Percentiles rank a stretch among this genome's conserved stretches.
Conservation (phyloP, 1,140 invertebrate genomes). For the Gonatopus flavifemur region DNA sequence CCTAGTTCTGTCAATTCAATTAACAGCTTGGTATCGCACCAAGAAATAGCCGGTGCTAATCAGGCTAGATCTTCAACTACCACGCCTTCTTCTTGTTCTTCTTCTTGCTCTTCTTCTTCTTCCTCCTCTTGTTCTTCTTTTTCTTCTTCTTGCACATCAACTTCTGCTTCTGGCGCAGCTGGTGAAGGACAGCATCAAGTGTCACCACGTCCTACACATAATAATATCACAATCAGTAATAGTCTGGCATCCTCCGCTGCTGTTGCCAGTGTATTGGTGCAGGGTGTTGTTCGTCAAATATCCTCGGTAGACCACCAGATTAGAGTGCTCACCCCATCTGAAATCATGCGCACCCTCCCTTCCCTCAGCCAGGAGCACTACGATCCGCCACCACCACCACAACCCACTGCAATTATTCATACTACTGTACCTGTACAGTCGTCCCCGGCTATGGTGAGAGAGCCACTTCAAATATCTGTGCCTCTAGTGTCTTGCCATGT, state of each 20-base stretch:
- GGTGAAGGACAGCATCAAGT: conserved; percentile 45
- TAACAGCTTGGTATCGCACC: conserved; percentile 40
- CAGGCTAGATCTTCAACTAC: conserved; percentile 22
- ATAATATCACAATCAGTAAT: conserved; percentile 39
- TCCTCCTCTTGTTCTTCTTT: conserved; percentile 13
- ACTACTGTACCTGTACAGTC: conserved; percentile 60
- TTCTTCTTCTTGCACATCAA: conserved; percentile 23
- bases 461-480: conserved; percentile 59
- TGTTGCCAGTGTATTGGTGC: conserved; percentile 30
- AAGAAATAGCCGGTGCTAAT: conserved; percentile 35
- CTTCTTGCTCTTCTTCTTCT: conserved; percentile 20
- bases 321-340: conserved; percentile 80
- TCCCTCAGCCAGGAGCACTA: conserved; percentile 73
- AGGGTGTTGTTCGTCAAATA: conserved; percentile 49
- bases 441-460: conserved; percentile 64
- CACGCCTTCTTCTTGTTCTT: neutral
- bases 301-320: conserved; percentile 73
- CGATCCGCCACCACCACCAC: conserved; percentile 61
- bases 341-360: conserved; percentile 84
- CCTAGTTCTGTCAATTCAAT: conserved; percentile 44
- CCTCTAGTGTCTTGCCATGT: conserved; percentile 53
- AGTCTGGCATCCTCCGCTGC: conserved; percentile 38
- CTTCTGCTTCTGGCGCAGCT: conserved; percentile 43
- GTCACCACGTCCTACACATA: conserved; percentile 41
- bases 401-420: conserved; percentile 55